Base-by-base conservation (phyloP, 2,888 invertebrate genomes). In the Ichneumoninae sp. region DNA sequence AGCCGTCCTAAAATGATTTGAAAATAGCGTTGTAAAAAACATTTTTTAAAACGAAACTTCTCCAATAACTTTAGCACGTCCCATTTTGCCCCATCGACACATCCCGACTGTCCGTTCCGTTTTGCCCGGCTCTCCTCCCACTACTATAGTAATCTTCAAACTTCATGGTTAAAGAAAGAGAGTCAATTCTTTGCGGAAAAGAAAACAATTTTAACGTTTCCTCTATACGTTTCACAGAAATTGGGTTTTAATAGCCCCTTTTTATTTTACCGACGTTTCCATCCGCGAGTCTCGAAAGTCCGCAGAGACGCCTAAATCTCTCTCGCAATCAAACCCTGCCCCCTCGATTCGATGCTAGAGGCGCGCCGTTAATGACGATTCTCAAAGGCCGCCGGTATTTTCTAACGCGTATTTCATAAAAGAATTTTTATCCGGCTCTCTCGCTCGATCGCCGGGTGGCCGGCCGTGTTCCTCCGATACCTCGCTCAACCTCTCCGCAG, bases 331-430 rank as follows among this genome's bases (percentile, higher is more conserved):
- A 7, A 7, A 16, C 26, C 33, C 13, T 30, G 62, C 6, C 30
- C n/a, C 30, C 30, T n/a, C n/a, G 13, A n/a, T 62, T 62, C 30
- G 5, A 33, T 33, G 62, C 16, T 3, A 16, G n/a, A 13, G 33
- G 5, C 30, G 33, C n/a, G 62, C 16, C 7, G 30, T 19, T n/a
- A 33, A 33, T 62, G 33, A 30, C 16, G 13, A n/a, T 16, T 62
- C n/a, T 30, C 62, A 62, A 62, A 62, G 16, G 62, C 62, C 30
- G 62, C 33, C 30, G 62, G 16, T 33, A 13, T 62, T 62, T 33
- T 62, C 62, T 62, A 62, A 62, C 33, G 62, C 30, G 16, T n/a
- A 62, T 62, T 33, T 33, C 7, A 33, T n/a, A 6, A 16, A 47
- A 47, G 30, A 62, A 33, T 30, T 62, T 30, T n/a, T 30, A n/a